phyloP scores from a whole-genome alignment of 2,888 invertebrate genomes.

The Serrognathus titanus region DNA sequence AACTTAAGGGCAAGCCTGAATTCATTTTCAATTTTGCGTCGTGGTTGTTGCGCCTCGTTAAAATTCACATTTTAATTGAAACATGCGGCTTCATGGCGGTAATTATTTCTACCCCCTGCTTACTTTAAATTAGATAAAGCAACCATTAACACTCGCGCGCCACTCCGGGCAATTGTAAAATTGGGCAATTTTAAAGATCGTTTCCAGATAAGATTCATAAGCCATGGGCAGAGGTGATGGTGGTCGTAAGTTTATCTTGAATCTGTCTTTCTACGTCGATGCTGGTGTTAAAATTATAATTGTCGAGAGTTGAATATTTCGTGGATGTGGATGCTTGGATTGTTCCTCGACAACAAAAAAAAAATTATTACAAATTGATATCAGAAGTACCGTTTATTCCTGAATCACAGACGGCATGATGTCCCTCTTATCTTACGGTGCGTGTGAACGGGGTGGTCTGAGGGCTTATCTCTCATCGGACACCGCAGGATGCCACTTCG shows the following conservation, averaged over 20 bases:
- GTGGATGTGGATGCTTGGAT: too few species aligned
- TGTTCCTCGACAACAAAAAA: too few species aligned
- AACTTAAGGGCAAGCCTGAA: too few species aligned
- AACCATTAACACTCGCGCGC: not conserved
- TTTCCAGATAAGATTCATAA: not conserved
- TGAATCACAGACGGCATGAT: not conserved
- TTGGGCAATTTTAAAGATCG: constrained; percentile 1
- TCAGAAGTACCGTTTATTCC: not conserved
- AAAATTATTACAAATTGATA: too few species aligned
- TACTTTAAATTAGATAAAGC: constrained; percentile 2
- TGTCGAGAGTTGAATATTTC: not conserved
- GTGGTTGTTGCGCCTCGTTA: not conserved
- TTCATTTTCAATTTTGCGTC: too few species aligned
- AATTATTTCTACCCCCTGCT: constrained; percentile 4
- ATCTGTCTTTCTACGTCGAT: not conserved
- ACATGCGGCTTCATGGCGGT: constrained; percentile 6
- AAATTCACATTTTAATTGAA: not conserved
- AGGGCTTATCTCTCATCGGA: not conserved
- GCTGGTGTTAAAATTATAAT: not conserved
- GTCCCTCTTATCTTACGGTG: not conserved
- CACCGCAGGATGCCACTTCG: not conserved
- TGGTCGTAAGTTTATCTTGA: not conserved
- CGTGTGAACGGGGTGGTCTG: constrained; percentile 3
- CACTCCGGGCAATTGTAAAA: not conserved
- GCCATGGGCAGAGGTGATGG: not conserved